These are phyloP conservation scores for Diabrotica undecimpunctata DNA, from an alignment of 1,140 invertebrate genomes.

Conservation along the genomic window DNA sequence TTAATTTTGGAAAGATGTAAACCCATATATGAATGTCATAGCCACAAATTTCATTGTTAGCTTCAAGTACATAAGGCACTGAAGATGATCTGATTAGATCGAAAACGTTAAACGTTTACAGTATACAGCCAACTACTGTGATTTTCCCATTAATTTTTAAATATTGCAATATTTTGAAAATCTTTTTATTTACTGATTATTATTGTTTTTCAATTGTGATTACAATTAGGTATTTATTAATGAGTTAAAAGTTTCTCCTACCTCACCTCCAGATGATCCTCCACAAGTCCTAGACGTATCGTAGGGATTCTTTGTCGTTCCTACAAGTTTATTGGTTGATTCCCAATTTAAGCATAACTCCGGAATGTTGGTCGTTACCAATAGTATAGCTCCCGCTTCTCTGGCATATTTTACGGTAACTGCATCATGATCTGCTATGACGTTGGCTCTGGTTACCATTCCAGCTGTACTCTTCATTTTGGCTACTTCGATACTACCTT, in stretches of 20 bases:
- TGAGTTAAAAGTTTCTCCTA: constrained; percentile 33
- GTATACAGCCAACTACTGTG: too few relatives aligned
- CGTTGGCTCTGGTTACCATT: constrained; percentile 47
- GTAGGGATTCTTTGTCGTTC: constrained; percentile 86
- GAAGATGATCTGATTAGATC: too few relatives aligned
- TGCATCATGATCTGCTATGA: constrained; percentile 67
- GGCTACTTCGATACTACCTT: constrained; percentile 53
- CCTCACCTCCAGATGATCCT: constrained; percentile 77
- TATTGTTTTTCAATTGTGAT: not conserved
- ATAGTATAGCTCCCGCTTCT: constrained; percentile 75
- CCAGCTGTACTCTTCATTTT: constrained; percentile 58
- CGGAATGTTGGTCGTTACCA: constrained; percentile 87
- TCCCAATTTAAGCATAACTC: constrained; percentile 91
- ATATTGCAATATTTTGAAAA: too few relatives aligned
- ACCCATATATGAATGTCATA: too few relatives aligned
- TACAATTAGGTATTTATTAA: not conserved
- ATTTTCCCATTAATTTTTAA: too few relatives aligned
- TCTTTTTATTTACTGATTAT: not conserved
- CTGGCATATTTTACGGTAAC: constrained; percentile 63
- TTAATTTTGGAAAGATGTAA: too few relatives aligned
- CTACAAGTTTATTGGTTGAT: constrained; percentile 82
- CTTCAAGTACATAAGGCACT: too few relatives aligned
- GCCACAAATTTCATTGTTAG: too few relatives aligned
- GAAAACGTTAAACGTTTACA: too few relatives aligned
- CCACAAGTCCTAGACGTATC: constrained; percentile 69